A percentile compares a stretch with the other conserved stretches of the same genome.
These are phyloP conservation scores for Apis florea DNA, from an alignment of 1,140 invertebrate species.

Conservation along the genomic window DNA sequence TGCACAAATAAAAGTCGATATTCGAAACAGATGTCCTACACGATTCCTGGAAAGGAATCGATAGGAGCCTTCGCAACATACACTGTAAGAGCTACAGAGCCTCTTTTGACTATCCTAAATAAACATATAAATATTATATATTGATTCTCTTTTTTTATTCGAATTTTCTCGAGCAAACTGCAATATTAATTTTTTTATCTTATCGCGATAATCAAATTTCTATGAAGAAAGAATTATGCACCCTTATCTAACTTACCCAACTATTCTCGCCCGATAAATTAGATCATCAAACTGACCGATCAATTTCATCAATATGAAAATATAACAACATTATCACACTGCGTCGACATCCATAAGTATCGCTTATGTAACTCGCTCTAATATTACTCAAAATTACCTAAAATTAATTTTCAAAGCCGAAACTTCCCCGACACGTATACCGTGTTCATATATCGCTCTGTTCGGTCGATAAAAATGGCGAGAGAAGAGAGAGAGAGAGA, in stretches of 20 bases:
- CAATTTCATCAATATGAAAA: too few relatives aligned
- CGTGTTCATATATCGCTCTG: background rate
- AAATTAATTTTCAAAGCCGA: background rate
- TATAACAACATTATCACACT: too few relatives aligned
- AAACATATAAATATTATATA: constrained; percentile 33
- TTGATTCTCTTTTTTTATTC: background rate
- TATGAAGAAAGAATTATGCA: background rate
- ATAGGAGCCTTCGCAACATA: constrained; percentile 14
- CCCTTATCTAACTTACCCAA: too few relatives aligned
- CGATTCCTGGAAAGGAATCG: constrained; percentile 61
- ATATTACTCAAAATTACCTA: too few relatives aligned
- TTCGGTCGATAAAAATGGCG: background rate
- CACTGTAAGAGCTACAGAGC: constrained; percentile 25
- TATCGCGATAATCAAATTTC: background rate
- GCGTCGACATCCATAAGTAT: too few relatives aligned
- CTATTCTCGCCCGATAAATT: too few relatives aligned
- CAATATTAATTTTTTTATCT: background rate
- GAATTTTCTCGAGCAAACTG: background rate
- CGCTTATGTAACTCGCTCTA: too few relatives aligned
- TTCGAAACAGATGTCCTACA: constrained; percentile 60
- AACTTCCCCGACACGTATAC: background rate
- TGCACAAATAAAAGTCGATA: constrained; percentile 38
- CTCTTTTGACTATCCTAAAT: constrained; percentile 37
- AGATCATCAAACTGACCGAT: too few relatives aligned
- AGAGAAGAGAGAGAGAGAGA: background rate